A percentile compares a stretch with the other conserved stretches of the same genome.
These are phyloP conservation scores for Oreochromis grahami DNA, from an alignment of 2,797 vertebrate species.

Conservation along the genomic window DNA sequence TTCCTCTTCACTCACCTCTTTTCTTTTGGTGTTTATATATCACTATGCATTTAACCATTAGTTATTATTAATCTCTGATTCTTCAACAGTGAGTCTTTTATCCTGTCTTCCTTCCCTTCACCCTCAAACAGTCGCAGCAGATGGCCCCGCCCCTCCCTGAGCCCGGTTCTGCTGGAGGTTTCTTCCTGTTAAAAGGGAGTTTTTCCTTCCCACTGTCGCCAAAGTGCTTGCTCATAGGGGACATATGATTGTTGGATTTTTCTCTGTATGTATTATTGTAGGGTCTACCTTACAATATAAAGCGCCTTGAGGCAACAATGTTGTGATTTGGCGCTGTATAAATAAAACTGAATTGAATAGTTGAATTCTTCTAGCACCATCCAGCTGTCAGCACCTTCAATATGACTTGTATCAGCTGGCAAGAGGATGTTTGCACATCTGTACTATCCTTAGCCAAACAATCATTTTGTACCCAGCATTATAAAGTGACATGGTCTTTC, in stretches of 20 bases:
- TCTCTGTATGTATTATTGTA: background rate
- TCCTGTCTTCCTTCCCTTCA: background rate
- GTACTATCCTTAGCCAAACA: background rate
- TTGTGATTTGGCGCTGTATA: background rate
- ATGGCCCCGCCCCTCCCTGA: background rate
- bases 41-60: background rate
- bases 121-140: background rate
- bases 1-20: background rate
- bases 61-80: background rate
- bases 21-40: background rate
- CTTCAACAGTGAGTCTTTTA: background rate
- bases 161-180: background rate
- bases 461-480: background rate
- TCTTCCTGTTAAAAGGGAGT: background rate
- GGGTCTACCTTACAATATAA: background rate
- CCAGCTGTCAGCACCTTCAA: background rate
- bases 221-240: background rate
- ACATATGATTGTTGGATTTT: background rate
- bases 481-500: background rate
- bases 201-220: background rate
- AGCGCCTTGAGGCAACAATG: accelerated
- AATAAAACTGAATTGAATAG: background rate
- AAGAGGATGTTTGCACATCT: background rate
- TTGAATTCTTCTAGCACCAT: background rate
- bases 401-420: background rate